A percentile compares a stretch with the other conserved stretches of the same genome.
Evolutionary conservation across 1,140 invertebrate species (phyloP).

Genomic region (Drosophila equinoxialis): DNA sequence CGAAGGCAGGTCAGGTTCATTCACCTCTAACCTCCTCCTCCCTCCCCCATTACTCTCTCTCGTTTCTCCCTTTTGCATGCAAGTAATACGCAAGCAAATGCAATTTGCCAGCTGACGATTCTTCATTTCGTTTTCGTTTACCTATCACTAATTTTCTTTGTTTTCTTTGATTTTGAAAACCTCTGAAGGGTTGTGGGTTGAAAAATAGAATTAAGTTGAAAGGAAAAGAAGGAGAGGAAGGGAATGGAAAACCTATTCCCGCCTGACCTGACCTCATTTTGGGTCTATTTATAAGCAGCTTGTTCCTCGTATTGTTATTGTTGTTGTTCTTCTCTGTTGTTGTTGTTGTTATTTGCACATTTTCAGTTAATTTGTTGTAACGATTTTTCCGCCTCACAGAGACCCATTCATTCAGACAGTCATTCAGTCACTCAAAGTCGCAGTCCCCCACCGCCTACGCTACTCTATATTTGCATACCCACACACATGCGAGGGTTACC

Average conservation of each 20-base stretch:
- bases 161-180: constrained; percentile 36
- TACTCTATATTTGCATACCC: constrained; percentile 37
- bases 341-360: constrained; percentile 40
- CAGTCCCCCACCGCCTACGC: constrained; percentile 33
- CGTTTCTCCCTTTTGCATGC: too few relatives aligned
- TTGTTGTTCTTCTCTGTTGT: constrained; percentile 1
- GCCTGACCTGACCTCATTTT: constrained; percentile 59
- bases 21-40: not conserved
- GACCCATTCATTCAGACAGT: constrained; percentile 5
- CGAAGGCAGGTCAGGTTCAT: not conserved
- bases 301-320: constrained; percentile 1
- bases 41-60: not conserved
- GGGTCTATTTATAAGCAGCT: constrained; percentile 64
- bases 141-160: constrained; percentile 39
- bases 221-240: constrained; percentile 32
- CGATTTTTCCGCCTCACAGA: constrained; percentile 72
- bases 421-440: constrained; percentile 22
- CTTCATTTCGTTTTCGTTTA: constrained; percentile 50
- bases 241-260: constrained; percentile 28
- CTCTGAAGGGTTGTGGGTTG: not conserved
- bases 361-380: constrained; percentile 75
- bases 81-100: constrained; percentile 21
- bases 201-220: constrained; percentile 16
- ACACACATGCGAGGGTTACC: constrained; percentile 21
- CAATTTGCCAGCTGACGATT: constrained; percentile 46